Base-by-base conservation (phyloP, 2,797 vertebrate genomes). In the Cryptoblepharus egeriae region DNA sequence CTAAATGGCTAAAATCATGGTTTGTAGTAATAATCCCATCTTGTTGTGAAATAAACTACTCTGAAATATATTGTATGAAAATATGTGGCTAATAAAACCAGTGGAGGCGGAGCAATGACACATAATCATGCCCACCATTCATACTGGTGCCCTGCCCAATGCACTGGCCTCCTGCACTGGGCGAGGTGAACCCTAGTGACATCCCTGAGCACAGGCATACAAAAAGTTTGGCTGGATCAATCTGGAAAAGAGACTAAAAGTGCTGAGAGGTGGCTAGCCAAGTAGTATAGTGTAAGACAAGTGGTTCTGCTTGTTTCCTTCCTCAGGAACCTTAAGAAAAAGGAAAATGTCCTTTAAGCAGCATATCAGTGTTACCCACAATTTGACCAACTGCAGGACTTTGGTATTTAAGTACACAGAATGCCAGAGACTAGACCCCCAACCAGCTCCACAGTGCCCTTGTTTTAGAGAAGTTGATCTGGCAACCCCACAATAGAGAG, bases 331-430 rank as follows among this genome's bases (percentile, higher is more conserved):
- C n/a, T 39, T 3, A 72, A 6, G 11, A 57, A 24, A 4, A 24
- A 22, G 57, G 67, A 52, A 35, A 45, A 3, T 35, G 7, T 63
- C 89, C 37, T 80, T 72, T 81, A 89, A 88, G 90, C 85, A 89
- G 83, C 85, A 83, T 81, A 87, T 0, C 12, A 89, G 87, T 55
- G 8, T 30, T 77, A 80, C 84, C 89, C 57, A 92, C 35, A 86
- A 11, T 16, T 3, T 80, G 90, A 92, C 82, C 75, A 90, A 93
- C 93, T 90, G 84, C 88, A 69, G 13, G 13, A 18, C 37, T 60
- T 58, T 37, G 74, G 52, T 16, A 45, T 28, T 42, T 15, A 74
- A 24, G 42, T 64, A 30, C 37, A 28, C 68, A 57, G 58, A 55
- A 77, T 26, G 4, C 20, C 75, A 77, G 20, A 55, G 49, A n/a